A percentile compares a stretch with the other conserved stretches of the same genome.
phyloP scores from a whole-genome alignment of 2,113 vertebrate species.

The Telmatochromis sp. region DNA sequence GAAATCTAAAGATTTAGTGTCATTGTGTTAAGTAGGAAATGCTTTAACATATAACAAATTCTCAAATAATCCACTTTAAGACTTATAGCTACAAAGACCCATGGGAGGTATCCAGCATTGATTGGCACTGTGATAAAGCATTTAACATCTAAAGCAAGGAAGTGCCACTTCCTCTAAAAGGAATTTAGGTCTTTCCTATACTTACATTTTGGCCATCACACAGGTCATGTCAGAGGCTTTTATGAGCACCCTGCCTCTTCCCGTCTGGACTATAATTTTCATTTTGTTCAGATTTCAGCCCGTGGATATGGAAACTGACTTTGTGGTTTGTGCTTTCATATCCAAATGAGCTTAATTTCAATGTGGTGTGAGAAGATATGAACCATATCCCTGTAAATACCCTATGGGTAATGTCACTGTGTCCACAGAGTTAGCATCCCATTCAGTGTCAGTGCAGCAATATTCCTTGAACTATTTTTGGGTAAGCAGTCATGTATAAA shows the following conservation, averaged over 20 bases:
- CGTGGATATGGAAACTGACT: not conserved
- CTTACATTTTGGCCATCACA: not conserved
- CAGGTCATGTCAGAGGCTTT: not conserved
- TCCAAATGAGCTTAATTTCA: conserved; percentile 35
- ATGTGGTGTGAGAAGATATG: conserved; percentile 18
- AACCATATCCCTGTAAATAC: conserved; percentile 25
- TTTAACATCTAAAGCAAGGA: not conserved
- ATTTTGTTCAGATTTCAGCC: conserved; percentile 18
- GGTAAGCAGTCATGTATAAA: not conserved
- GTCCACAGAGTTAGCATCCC: not conserved
- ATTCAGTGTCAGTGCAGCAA: not conserved
- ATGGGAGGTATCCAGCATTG: not conserved
- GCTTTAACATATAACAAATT: not conserved
- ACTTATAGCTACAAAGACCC: not conserved
- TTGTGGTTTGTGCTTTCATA: conserved; percentile 19
- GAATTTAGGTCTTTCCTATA: not conserved
- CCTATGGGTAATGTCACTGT: conserved; percentile 7
- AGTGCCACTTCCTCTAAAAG: not conserved
- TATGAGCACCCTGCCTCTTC: not conserved
- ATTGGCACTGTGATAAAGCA: not conserved
- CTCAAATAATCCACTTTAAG: not conserved
- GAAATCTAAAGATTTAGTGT: not conserved
- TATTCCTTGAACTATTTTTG: not conserved
- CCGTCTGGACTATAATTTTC: not conserved
- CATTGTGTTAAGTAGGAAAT: not conserved